Evolutionary conservation across 2,797 vertebrate species (phyloP).

Genomic region (Bucorvus abyssinicus): DNA sequence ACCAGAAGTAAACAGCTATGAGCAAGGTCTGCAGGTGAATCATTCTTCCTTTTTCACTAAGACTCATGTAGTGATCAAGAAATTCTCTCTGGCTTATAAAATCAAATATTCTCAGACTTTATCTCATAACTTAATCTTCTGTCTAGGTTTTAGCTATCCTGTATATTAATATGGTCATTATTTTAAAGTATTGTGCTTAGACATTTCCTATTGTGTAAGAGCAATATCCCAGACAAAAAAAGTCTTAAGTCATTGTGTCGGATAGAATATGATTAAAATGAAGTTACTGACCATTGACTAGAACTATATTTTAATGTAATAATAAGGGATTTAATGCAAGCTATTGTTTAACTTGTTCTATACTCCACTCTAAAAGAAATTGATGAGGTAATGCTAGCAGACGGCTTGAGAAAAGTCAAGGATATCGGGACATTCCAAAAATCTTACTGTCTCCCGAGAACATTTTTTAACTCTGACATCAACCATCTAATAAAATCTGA

Average conservation of each 20-base stretch:
- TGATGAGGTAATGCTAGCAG: slow-evolving; percentile 64
- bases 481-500: slow-evolving; percentile 54
- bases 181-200: background rate
- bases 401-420: slow-evolving; percentile 51
- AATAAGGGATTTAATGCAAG: slow-evolving; percentile 9
- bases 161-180: background rate
- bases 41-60: background rate
- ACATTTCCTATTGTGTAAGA: slow-evolving; percentile 34
- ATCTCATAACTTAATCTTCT: slow-evolving; percentile 10
- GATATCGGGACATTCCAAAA: slow-evolving; percentile 57
- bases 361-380: slow-evolving; percentile 26
- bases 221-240: background rate
- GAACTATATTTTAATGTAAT: slow-evolving; percentile 17
- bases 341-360: slow-evolving; percentile 52
- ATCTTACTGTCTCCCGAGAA: slow-evolving; percentile 58
- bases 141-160: background rate
- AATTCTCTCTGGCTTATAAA: background rate
- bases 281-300: background rate
- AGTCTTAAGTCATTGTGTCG: background rate
- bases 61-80: background rate
- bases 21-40: background rate
- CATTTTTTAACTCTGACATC: slow-evolving; percentile 69
- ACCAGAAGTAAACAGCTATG: background rate
- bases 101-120: background rate
- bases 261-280: slow-evolving; percentile 3